Evolutionary conservation across 1,140 invertebrate genomes (phyloP).

Genomic region (Asobara japonica): DNA sequence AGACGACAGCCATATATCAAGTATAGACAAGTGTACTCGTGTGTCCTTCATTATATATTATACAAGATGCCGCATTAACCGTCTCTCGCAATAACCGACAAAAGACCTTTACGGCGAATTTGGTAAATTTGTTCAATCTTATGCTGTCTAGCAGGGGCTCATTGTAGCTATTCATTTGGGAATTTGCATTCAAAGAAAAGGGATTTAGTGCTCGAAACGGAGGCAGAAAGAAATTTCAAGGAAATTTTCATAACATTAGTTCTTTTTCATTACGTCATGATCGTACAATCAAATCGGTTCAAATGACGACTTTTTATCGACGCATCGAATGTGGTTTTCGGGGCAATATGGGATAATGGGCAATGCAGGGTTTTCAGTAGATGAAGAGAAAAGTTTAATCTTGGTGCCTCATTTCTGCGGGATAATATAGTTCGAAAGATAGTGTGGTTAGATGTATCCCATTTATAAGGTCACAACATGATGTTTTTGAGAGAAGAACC

Average conservation of each 20-base stretch:
- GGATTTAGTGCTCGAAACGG: neutral
- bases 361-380: too few species aligned
- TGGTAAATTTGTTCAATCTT: constrained; percentile 33
- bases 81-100: constrained; percentile 39
- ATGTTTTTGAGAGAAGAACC: too few species aligned
- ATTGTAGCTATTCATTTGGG: neutral
- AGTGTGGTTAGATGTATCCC: too few species aligned
- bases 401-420: too few species aligned
- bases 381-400: too few species aligned
- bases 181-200: neutral
- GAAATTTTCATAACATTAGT: too few species aligned
- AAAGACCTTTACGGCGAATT: constrained; percentile 38
- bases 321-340: neutral
- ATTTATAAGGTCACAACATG: too few species aligned
- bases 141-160: constrained; percentile 1
- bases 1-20: constrained; percentile 43
- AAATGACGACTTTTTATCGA: neutral
- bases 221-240: too few species aligned
- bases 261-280: too few species aligned
- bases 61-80: constrained; percentile 14
- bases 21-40: constrained; percentile 44
- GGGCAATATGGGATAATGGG: too few species aligned
- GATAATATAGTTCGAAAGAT: too few species aligned
- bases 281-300: too few species aligned
- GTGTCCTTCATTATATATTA: constrained; percentile 19